Conservation (phyloP, 2,797 vertebrate species). For the Vireo griseus region DNA sequence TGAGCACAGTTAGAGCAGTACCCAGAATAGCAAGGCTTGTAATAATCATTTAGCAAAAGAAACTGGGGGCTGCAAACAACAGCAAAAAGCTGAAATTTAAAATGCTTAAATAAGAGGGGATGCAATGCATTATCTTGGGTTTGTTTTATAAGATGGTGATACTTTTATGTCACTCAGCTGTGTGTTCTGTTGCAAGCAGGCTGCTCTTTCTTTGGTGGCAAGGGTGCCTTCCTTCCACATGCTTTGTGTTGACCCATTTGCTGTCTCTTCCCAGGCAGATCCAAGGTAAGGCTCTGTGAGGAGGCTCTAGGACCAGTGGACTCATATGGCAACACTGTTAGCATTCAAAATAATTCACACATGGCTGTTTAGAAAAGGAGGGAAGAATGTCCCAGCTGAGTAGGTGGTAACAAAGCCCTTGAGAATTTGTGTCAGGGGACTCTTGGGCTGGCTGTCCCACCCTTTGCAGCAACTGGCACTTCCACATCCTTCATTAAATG, state of each 20-base stretch:
- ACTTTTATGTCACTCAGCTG: neutral
- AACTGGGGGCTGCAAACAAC: neutral
- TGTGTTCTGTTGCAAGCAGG: neutral
- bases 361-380: neutral
- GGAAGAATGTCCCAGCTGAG: neutral
- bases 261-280: neutral
- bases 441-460: neutral
- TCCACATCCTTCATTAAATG: neutral
- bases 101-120: neutral
- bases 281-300: neutral
- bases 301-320: neutral
- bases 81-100: neutral
- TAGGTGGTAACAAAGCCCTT: neutral
- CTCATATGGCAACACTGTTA: neutral
- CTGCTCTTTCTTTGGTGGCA: neutral
- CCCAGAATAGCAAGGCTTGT: neutral
- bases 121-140: neutral
- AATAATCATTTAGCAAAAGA: neutral
- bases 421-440: neutral
- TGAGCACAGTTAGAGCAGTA: neutral
- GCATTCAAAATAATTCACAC: neutral
- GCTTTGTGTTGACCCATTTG: neutral
- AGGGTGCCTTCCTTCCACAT: neutral
- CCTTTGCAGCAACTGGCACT: neutral
- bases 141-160: neutral